Percentiles rank a stretch among this genome's conserved stretches.
Conservation (phyloP, 2,797 vertebrate species). For the Heterohyrax brucei region DNA sequence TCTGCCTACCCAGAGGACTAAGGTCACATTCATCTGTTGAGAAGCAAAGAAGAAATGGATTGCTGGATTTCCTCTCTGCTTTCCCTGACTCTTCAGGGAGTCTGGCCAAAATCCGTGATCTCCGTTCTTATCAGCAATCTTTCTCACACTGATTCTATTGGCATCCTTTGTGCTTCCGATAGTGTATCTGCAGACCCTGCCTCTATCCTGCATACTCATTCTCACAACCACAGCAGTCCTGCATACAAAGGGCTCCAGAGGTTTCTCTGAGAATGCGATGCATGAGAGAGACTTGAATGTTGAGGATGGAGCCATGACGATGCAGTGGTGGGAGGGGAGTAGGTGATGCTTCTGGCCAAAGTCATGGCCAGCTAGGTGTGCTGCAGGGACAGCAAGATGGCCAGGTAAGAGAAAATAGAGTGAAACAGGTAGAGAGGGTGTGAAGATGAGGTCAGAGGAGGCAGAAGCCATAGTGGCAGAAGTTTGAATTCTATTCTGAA, state of each 20-base stretch:
- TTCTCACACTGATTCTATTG: background rate
- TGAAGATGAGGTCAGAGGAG: background rate
- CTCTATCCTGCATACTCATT: too few species aligned
- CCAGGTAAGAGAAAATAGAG: rapidly evolving
- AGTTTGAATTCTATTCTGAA: background rate
- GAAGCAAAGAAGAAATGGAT: background rate
- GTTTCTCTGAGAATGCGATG: background rate
- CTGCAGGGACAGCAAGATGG: background rate
- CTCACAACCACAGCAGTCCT: background rate
- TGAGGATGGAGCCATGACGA: rapidly evolving
- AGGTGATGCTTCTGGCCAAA: too few species aligned
- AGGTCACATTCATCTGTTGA: background rate
- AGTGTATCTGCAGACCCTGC: background rate
- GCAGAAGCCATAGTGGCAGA: background rate
- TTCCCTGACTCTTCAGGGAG: background rate
- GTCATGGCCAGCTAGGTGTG: too few species aligned
- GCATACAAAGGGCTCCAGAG: background rate
- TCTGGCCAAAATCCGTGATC: rapidly evolving
- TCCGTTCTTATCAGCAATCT: background rate
- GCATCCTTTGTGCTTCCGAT: background rate
- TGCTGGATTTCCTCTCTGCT: background rate
- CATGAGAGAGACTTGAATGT: background rate
- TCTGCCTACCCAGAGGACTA: background rate
- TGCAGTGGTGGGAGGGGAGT: background rate
- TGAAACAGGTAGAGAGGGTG: background rate